Evolutionary conservation across 2,113 vertebrate species (phyloP), one percentile per base, ranked within the genome.

Genomic region (Kryptolebias marmoratus): DNA sequence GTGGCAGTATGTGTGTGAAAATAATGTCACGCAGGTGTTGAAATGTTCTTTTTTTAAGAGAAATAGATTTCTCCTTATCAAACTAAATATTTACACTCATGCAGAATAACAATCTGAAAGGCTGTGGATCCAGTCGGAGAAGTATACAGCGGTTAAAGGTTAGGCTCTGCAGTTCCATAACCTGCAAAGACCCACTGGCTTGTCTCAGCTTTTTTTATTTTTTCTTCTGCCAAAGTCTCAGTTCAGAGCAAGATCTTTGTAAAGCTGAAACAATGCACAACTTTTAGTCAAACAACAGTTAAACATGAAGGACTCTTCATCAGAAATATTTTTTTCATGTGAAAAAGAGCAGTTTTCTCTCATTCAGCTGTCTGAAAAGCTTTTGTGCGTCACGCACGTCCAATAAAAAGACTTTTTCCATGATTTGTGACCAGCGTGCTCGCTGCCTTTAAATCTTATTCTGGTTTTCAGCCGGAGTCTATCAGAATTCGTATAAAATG

Each of bases 381-480:
- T 52, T 22, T 76, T 76, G 54, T 66, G 61, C 61, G 2, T 42
- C 56, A 27, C n/a, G 1, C 53, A 36, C 47, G 11, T 71, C 67
- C 9, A 56, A 56, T 28, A 54, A 42, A 44, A 27, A 44, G 27
- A 31, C 1, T n/a, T 68, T 22, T 45, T 15, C 47, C 27, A 47
- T 2, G 70, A 64, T 71, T 53, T 60, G 55, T 5, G 5, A 22
- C 32, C 36, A 36, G 31, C 14, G 11, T 8, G 27, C 68, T 64
- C 59, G 13, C 47, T 72, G 32, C 32, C 73, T 80, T 70, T 83
- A 69, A 83, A 77, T 61, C 15, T 16, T 64, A 31, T 71, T 68
- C 76, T 75, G 75, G 64, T 56, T 58, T 68, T 76, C 72, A 52
- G 31, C 79, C 16, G 22, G 47, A 44, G 10, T 68, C n/a, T 5